phyloP scores from a whole-genome alignment of 2,888 invertebrate species.

The Copidosoma aretas region DNA sequence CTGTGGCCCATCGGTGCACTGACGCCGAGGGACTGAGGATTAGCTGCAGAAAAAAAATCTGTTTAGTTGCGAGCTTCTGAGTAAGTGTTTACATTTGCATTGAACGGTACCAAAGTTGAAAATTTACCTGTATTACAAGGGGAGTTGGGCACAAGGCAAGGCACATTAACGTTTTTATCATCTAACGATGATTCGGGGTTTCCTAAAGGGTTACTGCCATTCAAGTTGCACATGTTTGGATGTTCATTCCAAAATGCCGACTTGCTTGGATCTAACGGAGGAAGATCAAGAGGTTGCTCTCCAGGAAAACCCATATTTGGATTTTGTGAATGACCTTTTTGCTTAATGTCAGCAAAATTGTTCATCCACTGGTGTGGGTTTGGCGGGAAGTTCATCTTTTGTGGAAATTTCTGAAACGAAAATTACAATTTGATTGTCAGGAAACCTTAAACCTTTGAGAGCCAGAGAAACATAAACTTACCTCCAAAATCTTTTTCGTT shows the following conservation, averaged over 20 bases:
- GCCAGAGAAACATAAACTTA: constrained; percentile 55
- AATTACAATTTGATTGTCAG: constrained; percentile 8
- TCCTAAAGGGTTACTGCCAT: constrained; percentile 59
- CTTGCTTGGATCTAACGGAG: constrained; percentile 58
- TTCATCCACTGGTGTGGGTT: constrained; percentile 83
- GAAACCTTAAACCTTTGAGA: constrained; percentile 1
- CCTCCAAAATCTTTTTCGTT: constrained; percentile 93
- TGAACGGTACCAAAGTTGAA: background rate
- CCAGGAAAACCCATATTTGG: constrained; percentile 61
- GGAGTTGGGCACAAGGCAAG: constrained; percentile 62
- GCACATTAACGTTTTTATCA: constrained; percentile 62
- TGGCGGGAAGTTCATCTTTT: constrained; percentile 87
- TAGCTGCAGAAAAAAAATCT: constrained; percentile 46
- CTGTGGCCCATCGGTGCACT: constrained; percentile 60
- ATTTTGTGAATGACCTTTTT: constrained; percentile 69
- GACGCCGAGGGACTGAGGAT: constrained; percentile 55
- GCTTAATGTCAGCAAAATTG: constrained; percentile 78
- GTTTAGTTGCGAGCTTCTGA: too few relatives aligned
- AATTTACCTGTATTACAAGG: constrained; percentile 58
- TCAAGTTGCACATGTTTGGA: constrained; percentile 58
- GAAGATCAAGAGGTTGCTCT: constrained; percentile 60
- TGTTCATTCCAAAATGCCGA: constrained; percentile 61
- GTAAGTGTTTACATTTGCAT: too few relatives aligned
- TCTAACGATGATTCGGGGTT: constrained; percentile 61
- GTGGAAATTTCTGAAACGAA: constrained; percentile 78